Percentiles rank a stretch among this genome's conserved stretches.
phyloP scores from a whole-genome alignment of 2,113 vertebrate species.

The Lepidothrix coronata region DNA sequence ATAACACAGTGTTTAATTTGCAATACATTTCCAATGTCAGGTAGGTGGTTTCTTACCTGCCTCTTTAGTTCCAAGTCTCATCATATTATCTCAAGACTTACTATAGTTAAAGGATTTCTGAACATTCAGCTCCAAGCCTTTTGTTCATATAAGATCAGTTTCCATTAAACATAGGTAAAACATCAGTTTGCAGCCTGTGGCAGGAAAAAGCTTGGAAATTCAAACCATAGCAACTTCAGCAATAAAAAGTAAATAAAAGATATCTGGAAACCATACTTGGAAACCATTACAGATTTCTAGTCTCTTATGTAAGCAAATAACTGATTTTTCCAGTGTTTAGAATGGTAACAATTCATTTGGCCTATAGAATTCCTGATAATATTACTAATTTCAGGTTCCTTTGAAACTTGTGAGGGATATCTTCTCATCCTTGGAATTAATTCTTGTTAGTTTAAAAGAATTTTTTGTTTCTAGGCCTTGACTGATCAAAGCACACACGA shows the following conservation, averaged over 20 bases:
- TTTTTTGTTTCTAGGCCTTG: background rate
- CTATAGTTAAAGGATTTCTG: background rate
- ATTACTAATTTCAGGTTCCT: background rate
- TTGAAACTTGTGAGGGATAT: background rate
- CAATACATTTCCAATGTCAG: background rate
- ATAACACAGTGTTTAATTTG: background rate
- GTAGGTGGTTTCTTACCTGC: background rate
- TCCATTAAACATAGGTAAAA: background rate
- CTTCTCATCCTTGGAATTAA: background rate
- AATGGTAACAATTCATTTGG: background rate
- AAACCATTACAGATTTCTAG: background rate
- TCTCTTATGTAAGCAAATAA: background rate
- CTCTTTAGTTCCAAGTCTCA: background rate
- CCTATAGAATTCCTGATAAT: background rate
- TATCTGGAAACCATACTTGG: background rate
- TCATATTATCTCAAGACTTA: background rate
- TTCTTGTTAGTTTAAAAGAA: background rate
- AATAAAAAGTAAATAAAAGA: background rate
- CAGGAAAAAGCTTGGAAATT: background rate
- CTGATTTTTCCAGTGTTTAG: background rate
- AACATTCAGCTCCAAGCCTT: background rate
- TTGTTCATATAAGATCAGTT: background rate
- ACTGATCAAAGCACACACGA: background rate
- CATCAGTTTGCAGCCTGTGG: background rate
- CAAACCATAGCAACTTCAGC: background rate